Evolutionary conservation across 2,113 vertebrate species (phyloP).

Genomic region (Bostrychus sinensis): DNA sequence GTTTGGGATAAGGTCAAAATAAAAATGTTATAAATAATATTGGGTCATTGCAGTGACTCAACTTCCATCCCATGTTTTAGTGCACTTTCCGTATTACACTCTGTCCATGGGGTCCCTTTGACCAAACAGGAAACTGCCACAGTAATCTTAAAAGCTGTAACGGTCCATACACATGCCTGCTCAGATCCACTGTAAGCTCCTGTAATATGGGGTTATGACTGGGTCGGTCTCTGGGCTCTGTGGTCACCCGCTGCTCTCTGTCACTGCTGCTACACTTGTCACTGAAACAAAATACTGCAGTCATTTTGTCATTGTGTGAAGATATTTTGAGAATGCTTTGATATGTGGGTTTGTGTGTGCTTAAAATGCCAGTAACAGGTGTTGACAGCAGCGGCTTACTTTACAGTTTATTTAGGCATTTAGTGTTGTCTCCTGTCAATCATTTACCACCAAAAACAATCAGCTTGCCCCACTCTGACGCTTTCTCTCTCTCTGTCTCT

Average conservation of each 20-base stretch:
- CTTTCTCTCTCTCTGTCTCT: background rate
- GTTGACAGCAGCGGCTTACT: slow-evolving; percentile 14
- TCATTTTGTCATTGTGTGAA: slow-evolving; percentile 41
- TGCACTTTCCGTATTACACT: background rate
- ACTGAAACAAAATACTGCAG: slow-evolving; percentile 44
- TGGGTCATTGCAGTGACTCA: background rate
- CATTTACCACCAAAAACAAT: slow-evolving; percentile 18
- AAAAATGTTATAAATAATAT: background rate
- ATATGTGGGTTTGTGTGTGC: slow-evolving; percentile 11
- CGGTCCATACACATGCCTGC: slow-evolving; percentile 16
- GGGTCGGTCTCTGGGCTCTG: slow-evolving; percentile 27
- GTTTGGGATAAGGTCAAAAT: too few relatives aligned
- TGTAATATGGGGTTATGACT: slow-evolving; percentile 49
- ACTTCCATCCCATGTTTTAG: background rate
- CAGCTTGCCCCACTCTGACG: background rate
- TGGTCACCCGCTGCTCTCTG: slow-evolving; percentile 33
- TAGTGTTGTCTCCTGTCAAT: slow-evolving; percentile 34
- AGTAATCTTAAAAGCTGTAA: slow-evolving; percentile 53
- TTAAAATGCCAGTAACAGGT: slow-evolving; percentile 22
- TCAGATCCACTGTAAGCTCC: slow-evolving; percentile 22
- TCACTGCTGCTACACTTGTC: slow-evolving; percentile 35
- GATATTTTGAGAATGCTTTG: slow-evolving; percentile 30
- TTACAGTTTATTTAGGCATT: slow-evolving; percentile 22
- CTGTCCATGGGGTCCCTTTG: slow-evolving; percentile 16
- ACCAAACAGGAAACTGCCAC: slow-evolving; percentile 56